Percentiles rank a stretch among this genome's conserved stretches.
phyloP scores from a whole-genome alignment of 2,797 vertebrate genomes.

The Cyclopterus lumpus region DNA sequence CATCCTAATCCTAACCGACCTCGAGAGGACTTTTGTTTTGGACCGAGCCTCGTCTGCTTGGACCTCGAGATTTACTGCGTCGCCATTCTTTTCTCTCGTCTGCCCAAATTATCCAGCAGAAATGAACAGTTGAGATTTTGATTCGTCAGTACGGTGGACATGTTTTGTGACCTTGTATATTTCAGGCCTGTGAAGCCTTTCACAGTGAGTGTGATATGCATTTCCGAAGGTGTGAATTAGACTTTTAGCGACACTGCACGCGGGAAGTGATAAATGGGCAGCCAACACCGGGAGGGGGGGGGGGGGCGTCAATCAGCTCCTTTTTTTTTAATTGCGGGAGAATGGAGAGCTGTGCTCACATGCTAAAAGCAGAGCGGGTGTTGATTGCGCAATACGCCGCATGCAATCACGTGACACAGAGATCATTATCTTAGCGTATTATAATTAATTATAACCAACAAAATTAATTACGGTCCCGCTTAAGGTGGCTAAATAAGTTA shows the following conservation, averaged over 20 bases:
- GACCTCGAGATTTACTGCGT: background rate
- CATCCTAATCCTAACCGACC: background rate
- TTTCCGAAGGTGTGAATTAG: conserved; percentile 71
- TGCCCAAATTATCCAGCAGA: background rate
- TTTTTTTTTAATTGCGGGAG: conserved; percentile 45
- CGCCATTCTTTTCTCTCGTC: background rate
- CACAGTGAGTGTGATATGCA: conserved; percentile 48
- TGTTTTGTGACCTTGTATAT: conserved; percentile 49
- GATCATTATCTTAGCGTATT: conserved; percentile 60
- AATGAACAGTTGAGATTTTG: background rate
- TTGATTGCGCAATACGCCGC: conserved; percentile 63
- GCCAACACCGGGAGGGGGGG: conserved; percentile 50
- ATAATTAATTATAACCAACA: conserved; percentile 57
- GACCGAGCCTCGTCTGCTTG: background rate
- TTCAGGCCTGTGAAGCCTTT: conserved; percentile 30
- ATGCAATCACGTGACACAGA: conserved; percentile 55
- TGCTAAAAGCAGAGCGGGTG: conserved; percentile 58
- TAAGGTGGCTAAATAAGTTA: conserved; percentile 43
- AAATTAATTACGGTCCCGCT: conserved; percentile 30
- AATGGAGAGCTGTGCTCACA: conserved; percentile 51
- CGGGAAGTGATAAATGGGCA: conserved; percentile 61
- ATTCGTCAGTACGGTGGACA: conserved; percentile 10
- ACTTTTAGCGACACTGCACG: conserved; percentile 51
- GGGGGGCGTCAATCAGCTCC: conserved; percentile 51
- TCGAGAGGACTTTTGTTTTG: conserved; percentile 4